These are phyloP conservation scores for Nicator chloris DNA, from an alignment of 2,113 vertebrate species.

Conservation along the genomic window DNA sequence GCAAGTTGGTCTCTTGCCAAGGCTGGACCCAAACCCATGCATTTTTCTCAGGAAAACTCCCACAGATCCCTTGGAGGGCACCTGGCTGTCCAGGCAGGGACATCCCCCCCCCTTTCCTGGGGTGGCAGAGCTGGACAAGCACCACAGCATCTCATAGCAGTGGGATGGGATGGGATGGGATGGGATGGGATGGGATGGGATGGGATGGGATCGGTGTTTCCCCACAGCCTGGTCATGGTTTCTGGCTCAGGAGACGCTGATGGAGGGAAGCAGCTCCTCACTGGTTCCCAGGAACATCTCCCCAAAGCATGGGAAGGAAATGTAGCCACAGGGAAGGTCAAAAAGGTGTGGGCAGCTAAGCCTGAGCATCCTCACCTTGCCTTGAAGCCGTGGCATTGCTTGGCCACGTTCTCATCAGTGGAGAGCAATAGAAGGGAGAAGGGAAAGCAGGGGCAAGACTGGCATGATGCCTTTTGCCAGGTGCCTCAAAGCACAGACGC, in stretches of 20 bases:
- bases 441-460: background rate
- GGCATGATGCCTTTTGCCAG: background rate
- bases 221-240: background rate
- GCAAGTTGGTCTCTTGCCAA: background rate
- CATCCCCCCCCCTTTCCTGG: background rate
- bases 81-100: background rate
- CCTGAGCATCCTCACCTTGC: background rate
- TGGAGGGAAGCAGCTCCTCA: background rate
- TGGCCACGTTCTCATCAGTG: background rate
- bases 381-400: background rate
- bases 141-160: background rate
- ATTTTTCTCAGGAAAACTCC: background rate
- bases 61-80: background rate
- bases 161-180: rapidly evolving
- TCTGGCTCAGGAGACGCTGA: background rate
- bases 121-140: background rate
- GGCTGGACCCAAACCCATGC: background rate
- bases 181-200: too few relatives aligned
- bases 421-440: background rate
- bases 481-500: background rate
- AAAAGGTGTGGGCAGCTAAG: background rate
- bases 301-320: background rate
- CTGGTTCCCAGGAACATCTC: background rate
- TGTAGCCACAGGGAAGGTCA: background rate
- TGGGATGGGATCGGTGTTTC: rapidly evolving